These are phyloP conservation scores for Lasioglossum malachurum DNA, from an alignment of 2,888 invertebrate species.

Conservation along the genomic window DNA sequence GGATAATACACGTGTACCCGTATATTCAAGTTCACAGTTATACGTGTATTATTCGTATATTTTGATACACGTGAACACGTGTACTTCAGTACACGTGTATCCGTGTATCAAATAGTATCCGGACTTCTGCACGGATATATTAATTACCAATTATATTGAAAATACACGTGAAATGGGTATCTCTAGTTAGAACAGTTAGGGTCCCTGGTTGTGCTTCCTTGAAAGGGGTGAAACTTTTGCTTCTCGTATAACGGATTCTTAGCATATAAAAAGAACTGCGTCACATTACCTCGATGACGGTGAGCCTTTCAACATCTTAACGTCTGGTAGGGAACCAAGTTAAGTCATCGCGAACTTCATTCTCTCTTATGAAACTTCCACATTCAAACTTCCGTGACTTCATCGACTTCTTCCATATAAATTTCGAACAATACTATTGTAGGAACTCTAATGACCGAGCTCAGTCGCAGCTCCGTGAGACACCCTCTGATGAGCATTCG, in stretches of 20 bases:
- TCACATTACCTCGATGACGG: not conserved
- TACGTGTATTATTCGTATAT: too few species aligned
- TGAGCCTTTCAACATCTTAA: not conserved
- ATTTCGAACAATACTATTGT: slow-evolving; percentile 36
- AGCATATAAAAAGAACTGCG: not conserved
- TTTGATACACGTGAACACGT: too few species aligned
- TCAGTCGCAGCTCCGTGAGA: not conserved
- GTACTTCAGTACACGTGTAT: too few species aligned
- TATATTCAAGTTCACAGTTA: too few species aligned
- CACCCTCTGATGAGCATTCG: not conserved
- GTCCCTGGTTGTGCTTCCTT: too few species aligned
- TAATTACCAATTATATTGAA: too few species aligned
- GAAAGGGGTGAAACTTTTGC: too few species aligned
- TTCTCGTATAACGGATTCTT: not conserved
- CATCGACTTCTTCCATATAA: slow-evolving; percentile 40
- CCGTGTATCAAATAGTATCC: too few species aligned
- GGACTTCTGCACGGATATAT: too few species aligned
- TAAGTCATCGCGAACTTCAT: slow-evolving; percentile 41
- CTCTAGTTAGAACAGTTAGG: too few species aligned
- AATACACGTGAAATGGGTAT: too few species aligned
- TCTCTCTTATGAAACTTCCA: slow-evolving; percentile 44
- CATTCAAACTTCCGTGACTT: slow-evolving; percentile 17
- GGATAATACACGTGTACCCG: too few species aligned
- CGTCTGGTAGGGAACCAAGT: not conserved
- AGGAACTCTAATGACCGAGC: slow-evolving; percentile 40